Conservation (phyloP, 2,113 vertebrate genomes). For the Propithecus coquereli region DNA sequence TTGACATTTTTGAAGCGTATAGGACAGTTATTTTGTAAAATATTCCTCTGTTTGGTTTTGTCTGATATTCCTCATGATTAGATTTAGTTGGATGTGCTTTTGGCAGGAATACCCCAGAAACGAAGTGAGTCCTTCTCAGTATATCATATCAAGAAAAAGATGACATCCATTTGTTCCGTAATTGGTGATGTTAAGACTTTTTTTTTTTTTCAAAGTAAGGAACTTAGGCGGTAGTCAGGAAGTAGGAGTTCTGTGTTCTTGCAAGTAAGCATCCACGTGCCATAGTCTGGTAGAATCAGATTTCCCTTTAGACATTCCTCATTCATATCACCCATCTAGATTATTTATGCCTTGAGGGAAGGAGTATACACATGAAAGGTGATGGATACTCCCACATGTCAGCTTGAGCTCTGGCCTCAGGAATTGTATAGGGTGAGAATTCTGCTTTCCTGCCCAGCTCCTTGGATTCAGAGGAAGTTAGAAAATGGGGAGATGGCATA, state of each 20-base stretch:
- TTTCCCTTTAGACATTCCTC: neutral
- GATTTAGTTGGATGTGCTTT: neutral
- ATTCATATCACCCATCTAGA: neutral
- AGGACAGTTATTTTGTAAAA: neutral
- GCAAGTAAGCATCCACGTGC: neutral
- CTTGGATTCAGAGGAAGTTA: neutral
- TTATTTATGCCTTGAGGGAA: neutral
- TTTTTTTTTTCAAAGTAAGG: neutral
- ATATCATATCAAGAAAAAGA: neutral
- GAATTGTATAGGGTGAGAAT: neutral
- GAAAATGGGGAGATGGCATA: neutral
- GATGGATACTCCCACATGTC: neutral
- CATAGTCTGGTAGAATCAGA: neutral
- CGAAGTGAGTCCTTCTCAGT: neutral
- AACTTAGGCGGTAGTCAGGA: neutral
- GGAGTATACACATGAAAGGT: neutral
- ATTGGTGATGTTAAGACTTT: neutral
- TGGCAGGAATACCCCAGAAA: neutral
- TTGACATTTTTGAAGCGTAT: neutral
- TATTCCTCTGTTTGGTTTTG: neutral
- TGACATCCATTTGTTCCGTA: neutral
- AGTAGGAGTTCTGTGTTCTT: neutral
- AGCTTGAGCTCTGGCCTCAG: neutral
- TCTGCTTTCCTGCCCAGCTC: neutral
- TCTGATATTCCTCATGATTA: neutral